Evolutionary conservation across 1,140 invertebrate genomes (phyloP), one percentile per base, ranked within the genome.

Genomic region (Mactra quadrangularis): DNA sequence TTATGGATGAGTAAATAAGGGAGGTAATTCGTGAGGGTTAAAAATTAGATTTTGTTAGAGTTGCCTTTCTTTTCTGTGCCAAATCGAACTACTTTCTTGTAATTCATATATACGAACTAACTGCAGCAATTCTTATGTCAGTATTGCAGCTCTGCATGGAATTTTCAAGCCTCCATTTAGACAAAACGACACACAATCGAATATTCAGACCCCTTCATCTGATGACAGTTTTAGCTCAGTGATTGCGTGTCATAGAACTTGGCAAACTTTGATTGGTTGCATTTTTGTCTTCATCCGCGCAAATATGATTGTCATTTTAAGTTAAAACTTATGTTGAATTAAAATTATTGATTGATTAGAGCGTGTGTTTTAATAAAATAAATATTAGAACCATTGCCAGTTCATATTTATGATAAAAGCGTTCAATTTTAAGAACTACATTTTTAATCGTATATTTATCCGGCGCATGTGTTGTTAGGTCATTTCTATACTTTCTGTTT

Each of bases 171-270:
- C n/a, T n/a, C n/a, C n/a, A n/a, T n/a, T n/a, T n/a, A n/a, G n/a
- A n/a, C n/a, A n/a, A n/a, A n/a, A n/a, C n/a, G n/a, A n/a, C n/a
- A n/a, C n/a, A n/a, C n/a, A n/a, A n/a, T n/a, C n/a, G n/a, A n/a
- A n/a, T n/a, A n/a, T n/a, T n/a, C n/a, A n/a, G n/a, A n/a, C n/a
- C n/a, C n/a, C n/a, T n/a, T n/a, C n/a, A n/a, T n/a, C n/a, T n/a
- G n/a, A n/a, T 55, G 57, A 15, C 17, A 33, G 33, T 68, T 45
- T 41, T 17, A 68, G 64, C 38, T 13, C 64, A 47, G 47, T 68
- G 64, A 68, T 68, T 52, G 45, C 64, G 64, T 68, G 64, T 38
- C 64, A 38, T 55, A 9, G 59, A 38, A 75, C 72, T 60, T 75
- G 72, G 52, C 72, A 75, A 38, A 3, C 19, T 60, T 17, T 60